Base-by-base conservation (phyloP, 2,888 invertebrate species). In the Drosophila neonasuta region DNA sequence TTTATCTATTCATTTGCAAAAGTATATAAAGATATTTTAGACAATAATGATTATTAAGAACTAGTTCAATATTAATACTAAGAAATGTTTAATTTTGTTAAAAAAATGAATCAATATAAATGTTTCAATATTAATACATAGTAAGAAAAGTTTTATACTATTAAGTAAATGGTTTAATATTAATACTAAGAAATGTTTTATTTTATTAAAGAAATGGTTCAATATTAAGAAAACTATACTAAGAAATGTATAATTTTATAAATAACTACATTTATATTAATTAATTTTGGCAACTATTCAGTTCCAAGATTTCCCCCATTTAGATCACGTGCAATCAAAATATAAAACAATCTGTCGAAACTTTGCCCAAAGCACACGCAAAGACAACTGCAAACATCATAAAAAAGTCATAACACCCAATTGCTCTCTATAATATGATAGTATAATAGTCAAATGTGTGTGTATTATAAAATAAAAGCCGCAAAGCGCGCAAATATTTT, bases 401-500 rank as follows among this genome's bases (percentile, higher is more conserved):
- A 34, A 45, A 3, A 49, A 49, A 72, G 48, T 68, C 63, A 59
- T 71, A 68, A 50, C 56, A 50, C 30, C 71, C 58, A 71, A 70
- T 71, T 72, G 51, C 42, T 51, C 63, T 61, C 24, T 24, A 24
- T 24, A 32, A 24, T 24, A 32, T 36, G 17, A 34, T 55, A 34
- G 36, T 10, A 44, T 46, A 46, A 46, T 15, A 11, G 15, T 59
- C 42, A 51, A 60, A 61, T 51, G 68, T 64, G 66, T 64, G 50
- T 24, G 68, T 63, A 68, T 65, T 74, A 73, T 65, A 69, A 74
- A 74, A 82, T 20, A 20, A 20, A 20, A 77, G 65, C 54, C 58
- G 60, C 74, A 54, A 58, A 71, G 68, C 67, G 58, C 75, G 62
- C 65, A 84, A 85, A 80, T 80, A 77, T 76, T 85, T 81, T 85